phyloP scores from a whole-genome alignment of 2,888 invertebrate genomes.

The Papilio demoleus region DNA sequence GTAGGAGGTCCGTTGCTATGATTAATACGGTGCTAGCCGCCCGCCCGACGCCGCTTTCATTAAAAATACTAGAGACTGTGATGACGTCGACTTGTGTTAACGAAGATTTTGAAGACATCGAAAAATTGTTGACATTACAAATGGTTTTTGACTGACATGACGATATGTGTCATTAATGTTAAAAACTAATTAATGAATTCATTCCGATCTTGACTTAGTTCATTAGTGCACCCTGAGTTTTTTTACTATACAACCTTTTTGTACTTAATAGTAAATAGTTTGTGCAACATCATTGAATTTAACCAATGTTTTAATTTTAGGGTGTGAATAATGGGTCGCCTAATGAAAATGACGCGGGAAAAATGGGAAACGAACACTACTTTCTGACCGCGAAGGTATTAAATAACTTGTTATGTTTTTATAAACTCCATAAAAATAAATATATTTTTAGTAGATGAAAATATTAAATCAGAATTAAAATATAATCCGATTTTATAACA shows the following conservation, averaged over 20 bases:
- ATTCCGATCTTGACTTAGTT: too few relatives aligned
- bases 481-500: constrained; percentile 17
- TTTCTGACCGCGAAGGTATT: too few relatives aligned
- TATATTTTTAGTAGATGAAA: background rate
- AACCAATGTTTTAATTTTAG: background rate
- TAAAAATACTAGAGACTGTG: constrained; percentile 73
- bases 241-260: too few relatives aligned
- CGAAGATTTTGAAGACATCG: constrained; percentile 27
- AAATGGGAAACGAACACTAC: background rate
- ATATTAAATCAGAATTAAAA: constrained; percentile 2
- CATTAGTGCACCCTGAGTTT: too few relatives aligned
- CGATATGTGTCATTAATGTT: too few relatives aligned
- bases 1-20: constrained; percentile 71
- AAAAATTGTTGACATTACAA: background rate
- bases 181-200: too few relatives aligned
- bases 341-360: background rate
- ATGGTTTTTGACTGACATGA: too few relatives aligned
- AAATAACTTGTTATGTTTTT: too few relatives aligned
- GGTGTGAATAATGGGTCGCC: background rate
- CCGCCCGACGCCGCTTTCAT: constrained; percentile 79
- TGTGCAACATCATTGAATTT: background rate
- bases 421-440: background rate
- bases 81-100: constrained; percentile 55
- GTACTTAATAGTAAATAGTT: background rate
- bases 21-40: constrained; percentile 79